phyloP scores from a whole-genome alignment of 1,140 invertebrate genomes.

The Camponotus vicinus region DNA sequence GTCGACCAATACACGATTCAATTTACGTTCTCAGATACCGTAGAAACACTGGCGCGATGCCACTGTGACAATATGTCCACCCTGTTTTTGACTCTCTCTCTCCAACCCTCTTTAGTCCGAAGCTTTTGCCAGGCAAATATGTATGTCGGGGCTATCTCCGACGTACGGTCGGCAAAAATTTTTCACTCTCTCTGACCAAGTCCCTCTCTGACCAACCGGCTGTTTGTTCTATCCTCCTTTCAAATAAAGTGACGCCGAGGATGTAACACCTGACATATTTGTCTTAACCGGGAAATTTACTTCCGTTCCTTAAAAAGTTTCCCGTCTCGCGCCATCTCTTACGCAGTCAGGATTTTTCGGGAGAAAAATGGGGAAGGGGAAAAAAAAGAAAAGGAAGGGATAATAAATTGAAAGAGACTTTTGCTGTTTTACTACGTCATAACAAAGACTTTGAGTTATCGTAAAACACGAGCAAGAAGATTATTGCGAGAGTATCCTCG shows the following conservation, averaged over 20 bases:
- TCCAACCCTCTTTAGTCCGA: slow-evolving; percentile 28
- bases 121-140: slow-evolving; percentile 71
- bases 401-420: slow-evolving; percentile 1
- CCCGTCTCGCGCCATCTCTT: neutral
- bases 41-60: slow-evolving; percentile 75
- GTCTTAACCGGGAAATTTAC: slow-evolving; percentile 53
- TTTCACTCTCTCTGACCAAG: too few relatives aligned
- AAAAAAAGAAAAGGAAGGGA: neutral
- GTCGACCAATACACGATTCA: slow-evolving; percentile 78
- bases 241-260: slow-evolving; percentile 62
- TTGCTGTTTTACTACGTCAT: neutral
- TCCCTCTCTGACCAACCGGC: slow-evolving; percentile 57
- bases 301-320: slow-evolving; percentile 25
- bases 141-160: slow-evolving; percentile 66
- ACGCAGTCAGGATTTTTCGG: too few relatives aligned
- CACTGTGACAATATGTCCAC: slow-evolving; percentile 73
- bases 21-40: slow-evolving; percentile 82
- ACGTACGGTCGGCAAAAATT: slow-evolving; percentile 51
- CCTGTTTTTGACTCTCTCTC: slow-evolving; percentile 38
- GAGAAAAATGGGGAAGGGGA: too few relatives aligned
- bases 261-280: slow-evolving; percentile 73
- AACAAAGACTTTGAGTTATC: neutral
- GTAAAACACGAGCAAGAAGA: neutral
- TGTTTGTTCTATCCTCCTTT: slow-evolving; percentile 26
- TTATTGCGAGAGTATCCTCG: neutral